Evolutionary conservation across 1,140 invertebrate species (phyloP), one percentile per base, ranked within the genome.

Genomic region (Listronotus oregonensis): DNA sequence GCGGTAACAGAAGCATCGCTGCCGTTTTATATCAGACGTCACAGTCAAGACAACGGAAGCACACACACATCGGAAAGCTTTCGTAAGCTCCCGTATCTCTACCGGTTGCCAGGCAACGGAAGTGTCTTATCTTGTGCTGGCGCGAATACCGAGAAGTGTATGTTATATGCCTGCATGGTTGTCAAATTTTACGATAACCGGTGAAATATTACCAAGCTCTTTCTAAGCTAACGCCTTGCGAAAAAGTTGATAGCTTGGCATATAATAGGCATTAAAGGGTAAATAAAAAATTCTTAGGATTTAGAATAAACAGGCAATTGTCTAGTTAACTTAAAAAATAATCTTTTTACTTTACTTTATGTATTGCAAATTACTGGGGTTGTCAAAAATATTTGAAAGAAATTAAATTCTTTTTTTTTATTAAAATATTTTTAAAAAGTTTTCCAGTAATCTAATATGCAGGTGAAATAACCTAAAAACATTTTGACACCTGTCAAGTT

Each of bases 71-170:
- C 50, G 60, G 60, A 63, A 54, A 63, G 60, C 60, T 54, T 47
- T 21, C 15, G 11, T 18, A 50, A 50, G 47, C 47, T 50, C 40
- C 18, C 60, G 50, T 63, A 63, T 63, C 60, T 63, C 27, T 54
- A 21, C 17, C 60, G 47, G 60, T 54, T 52, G 60, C 60, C 49
- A 54, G 42, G 60, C 60, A 46, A 63, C 60, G 60, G 60, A 63
- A 63, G 60, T 54, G 60, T 63, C 60, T 63, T 63, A 63, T 63
- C 60, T 63, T 27, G 17, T 54, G 60, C 60, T 50, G 60, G 60
- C 60, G 60, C 60, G 60, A 63, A 63, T 63, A 63, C 50, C 37
- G 47, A 63, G 60, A 63, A 54, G 60, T 63, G 60, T 63, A 63
- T 63, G 60, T 63, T 63, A 54, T 54, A 31, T 63, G 60, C 49